Base-by-base conservation (phyloP, 2,797 vertebrate species). In the Lithobates pipiens region DNA sequence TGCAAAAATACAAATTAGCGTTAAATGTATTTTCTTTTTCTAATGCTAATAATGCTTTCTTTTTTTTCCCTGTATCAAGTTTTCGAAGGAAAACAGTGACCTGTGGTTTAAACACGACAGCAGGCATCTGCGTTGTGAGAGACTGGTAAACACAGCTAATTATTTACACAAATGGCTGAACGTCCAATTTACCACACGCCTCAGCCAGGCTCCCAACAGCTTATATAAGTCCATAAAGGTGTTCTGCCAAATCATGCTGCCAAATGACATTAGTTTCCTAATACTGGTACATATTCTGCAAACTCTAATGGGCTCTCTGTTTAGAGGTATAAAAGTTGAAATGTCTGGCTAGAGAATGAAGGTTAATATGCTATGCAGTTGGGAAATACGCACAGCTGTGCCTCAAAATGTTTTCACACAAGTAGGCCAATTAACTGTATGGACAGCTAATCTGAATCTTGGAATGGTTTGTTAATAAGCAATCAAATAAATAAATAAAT, bases 141-240 rank as follows among this genome's bases (percentile, higher is more conserved):
- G 84, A 67, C 61, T 75, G 61, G 67, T 80, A 85, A 85, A 80
- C 77, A 75, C 39, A 46, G 57, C 54, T 85, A 85, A 85, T 85
- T 85, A 76, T 85, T 76, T 85, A 78, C 77, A 85, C 36, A 85
- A 69, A 80, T 76, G 84, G 54, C 77, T 80, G 71, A 80, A 85
- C 57, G 68, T 76, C 84, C 72, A 76, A 69, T 85, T n/a, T 69
- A 80, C 63, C 77, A 67, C 65, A 76, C 34, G 11, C 63, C 36
- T 11, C 3, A 18, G 84, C 84, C 77, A 85, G 69, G 42, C n/a
- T 74, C 70, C 79, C 36, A 18, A 44, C 46, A 61, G 76, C 42
- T 75, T 69, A 63, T 85, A 10, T 57, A 42, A 21, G 65, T 77
- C 21, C 25, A 46, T 71, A 18, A 81, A 68, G 71, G 70, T 75